Evolutionary conservation across 2,113 vertebrate species (phyloP).

Genomic region (Poeciliopsis prolifica): DNA sequence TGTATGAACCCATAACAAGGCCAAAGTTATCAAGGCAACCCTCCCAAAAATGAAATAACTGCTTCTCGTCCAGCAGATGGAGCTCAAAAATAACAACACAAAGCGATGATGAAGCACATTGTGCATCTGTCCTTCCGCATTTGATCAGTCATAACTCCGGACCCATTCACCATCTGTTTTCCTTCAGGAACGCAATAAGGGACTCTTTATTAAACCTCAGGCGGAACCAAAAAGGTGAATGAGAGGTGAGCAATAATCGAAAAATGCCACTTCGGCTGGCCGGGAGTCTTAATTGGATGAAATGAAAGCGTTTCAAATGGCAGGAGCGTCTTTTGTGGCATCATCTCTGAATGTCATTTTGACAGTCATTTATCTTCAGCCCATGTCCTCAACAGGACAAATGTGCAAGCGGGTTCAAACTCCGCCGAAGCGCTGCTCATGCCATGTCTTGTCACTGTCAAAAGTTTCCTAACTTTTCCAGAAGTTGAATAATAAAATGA

Average conservation of each 20-base stretch:
- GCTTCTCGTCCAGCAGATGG: constrained; percentile 64
- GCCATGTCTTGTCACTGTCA: neutral
- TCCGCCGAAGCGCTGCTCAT: neutral
- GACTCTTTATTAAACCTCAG: constrained; percentile 51
- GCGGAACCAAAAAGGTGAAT: constrained; percentile 25
- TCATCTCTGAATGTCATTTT: constrained; percentile 30
- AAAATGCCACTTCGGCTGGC: constrained; percentile 36
- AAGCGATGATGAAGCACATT: neutral
- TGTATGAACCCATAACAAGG: constrained; percentile 5
- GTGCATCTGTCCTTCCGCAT: neutral
- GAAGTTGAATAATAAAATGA: neutral
- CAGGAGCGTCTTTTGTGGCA: constrained; percentile 10
- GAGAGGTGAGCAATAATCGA: constrained; percentile 50
- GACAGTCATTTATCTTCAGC: constrained; percentile 8
- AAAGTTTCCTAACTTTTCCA: neutral
- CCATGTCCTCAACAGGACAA: neutral
- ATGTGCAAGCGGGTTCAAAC: neutral
- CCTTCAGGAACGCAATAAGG: constrained; percentile 13
- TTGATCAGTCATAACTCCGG: constrained; percentile 32
- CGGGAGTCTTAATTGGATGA: constrained; percentile 26
- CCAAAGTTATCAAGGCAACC: neutral
- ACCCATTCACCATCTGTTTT: constrained; percentile 32
- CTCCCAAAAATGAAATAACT: constrained; percentile 7
- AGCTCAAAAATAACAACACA: constrained; percentile 51
- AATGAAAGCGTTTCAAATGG: constrained; percentile 42